phyloP scores from a whole-genome alignment of 2,888 invertebrate species.

The Galerucella nymphaeae region DNA sequence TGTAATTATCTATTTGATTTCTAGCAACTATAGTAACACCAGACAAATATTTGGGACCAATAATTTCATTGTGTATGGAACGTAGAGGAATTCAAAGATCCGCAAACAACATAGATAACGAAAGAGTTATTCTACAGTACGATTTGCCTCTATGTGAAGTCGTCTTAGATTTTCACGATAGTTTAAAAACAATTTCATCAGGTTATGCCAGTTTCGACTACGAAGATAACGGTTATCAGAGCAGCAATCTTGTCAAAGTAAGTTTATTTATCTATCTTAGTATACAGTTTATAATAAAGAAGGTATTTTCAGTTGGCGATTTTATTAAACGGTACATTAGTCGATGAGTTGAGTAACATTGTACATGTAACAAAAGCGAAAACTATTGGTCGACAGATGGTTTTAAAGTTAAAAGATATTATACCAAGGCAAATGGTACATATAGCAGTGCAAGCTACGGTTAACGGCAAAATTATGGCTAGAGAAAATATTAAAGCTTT shows the following conservation, averaged over 20 bases:
- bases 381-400: slow-evolving; percentile 75
- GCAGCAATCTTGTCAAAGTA: slow-evolving; percentile 83
- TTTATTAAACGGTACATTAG: slow-evolving; percentile 79
- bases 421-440: slow-evolving; percentile 91
- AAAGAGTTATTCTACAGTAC: slow-evolving; percentile 84
- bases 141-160: slow-evolving; percentile 92
- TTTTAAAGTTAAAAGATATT: slow-evolving; percentile 80
- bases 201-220: slow-evolving; percentile 98
- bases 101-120: slow-evolving; percentile 82
- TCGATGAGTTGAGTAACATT: slow-evolving; percentile 88
- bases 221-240: slow-evolving; percentile 86
- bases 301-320: slow-evolving; percentile 73
- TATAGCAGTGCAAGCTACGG: slow-evolving; percentile 87
- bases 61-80: slow-evolving; percentile 80
- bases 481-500: slow-evolving; percentile 88
- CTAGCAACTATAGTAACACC: slow-evolving; percentile 91
- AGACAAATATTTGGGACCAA: slow-evolving; percentile 75
- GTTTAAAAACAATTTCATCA: slow-evolving; percentile 87
- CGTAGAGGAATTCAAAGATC: slow-evolving; percentile 78
- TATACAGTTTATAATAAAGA: not conserved
- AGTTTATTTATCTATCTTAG: slow-evolving; percentile 39
- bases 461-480: slow-evolving; percentile 82
- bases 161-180: slow-evolving; percentile 94
- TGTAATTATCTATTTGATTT: slow-evolving; percentile 32
- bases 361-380: slow-evolving; percentile 79